phyloP scores from a whole-genome alignment of 2,888 invertebrate species.

The Lasioglossum villosulum region DNA sequence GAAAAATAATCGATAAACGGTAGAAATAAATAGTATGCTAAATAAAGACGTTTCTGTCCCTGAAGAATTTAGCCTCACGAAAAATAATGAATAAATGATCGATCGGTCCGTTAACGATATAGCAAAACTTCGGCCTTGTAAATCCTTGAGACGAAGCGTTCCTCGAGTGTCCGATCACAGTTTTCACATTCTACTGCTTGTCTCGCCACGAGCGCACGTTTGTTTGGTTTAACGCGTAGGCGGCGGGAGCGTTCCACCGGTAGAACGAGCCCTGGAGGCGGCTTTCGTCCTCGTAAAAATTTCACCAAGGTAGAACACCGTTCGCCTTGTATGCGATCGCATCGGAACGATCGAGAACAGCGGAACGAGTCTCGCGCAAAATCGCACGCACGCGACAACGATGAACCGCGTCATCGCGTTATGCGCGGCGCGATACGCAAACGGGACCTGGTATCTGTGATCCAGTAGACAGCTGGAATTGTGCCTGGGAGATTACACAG shows the following conservation, averaged over 20 bases:
- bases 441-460: constrained; percentile 19
- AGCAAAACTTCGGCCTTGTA: neutral
- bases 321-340: neutral
- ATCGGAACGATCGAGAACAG: neutral
- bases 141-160: neutral
- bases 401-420: neutral
- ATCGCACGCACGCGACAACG: neutral
- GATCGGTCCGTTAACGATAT: neutral
- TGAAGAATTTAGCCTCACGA: neutral
- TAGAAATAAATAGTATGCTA: too few species aligned
- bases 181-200: constrained; percentile 28
- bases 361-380: neutral
- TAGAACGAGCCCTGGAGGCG: neutral
- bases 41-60: too few species aligned
- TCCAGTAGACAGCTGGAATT: constrained; percentile 30
- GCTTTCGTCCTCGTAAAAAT: neutral
- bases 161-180: constrained; percentile 14
- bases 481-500: constrained; percentile 22
- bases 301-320: neutral
- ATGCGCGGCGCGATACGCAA: neutral
- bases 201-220: neutral
- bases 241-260: neutral
- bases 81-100: neutral
- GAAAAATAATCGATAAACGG: too few species aligned
- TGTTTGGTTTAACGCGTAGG: constrained; percentile 3